A percentile compares a stretch with the other conserved stretches of the same genome.
phyloP scores from a whole-genome alignment of 2,797 vertebrate species.

The Acipenser oxyrinchus region DNA sequence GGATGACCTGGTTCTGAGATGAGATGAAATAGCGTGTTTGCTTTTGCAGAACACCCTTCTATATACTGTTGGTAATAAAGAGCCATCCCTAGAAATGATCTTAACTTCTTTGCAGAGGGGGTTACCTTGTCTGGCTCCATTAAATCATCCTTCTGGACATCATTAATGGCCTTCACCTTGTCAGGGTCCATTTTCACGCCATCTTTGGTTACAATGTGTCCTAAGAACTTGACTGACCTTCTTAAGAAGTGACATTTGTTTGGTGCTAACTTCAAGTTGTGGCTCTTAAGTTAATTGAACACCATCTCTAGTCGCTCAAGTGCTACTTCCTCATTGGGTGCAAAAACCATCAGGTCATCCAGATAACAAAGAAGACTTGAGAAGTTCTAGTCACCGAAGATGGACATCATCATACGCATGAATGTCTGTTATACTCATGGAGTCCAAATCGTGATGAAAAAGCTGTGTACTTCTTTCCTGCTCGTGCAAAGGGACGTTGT shows the following conservation, averaged over 20 bases:
- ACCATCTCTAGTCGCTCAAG: conserved; percentile 21
- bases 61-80: background rate
- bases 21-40: background rate
- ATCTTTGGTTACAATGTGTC: conserved; percentile 19
- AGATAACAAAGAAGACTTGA: conserved; percentile 19
- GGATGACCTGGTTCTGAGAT: background rate
- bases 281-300: too few relatives aligned
- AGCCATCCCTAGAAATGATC: background rate
- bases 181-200: conserved; percentile 16
- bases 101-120: background rate
- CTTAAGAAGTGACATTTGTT: conserved; percentile 19
- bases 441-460: conserved; percentile 13
- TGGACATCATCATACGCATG: conserved; percentile 25
- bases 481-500: conserved; percentile 12
- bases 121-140: conserved; percentile 16
- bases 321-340: conserved; percentile 10
- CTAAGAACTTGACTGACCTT: conserved; percentile 17
- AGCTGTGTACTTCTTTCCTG: conserved; percentile 14
- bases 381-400: conserved; percentile 16
- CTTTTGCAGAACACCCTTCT: background rate
- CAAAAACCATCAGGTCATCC: conserved; percentile 20
- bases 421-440: conserved; percentile 16
- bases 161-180: conserved; percentile 19
- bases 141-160: conserved; percentile 16
- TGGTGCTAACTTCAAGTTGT: too few relatives aligned